A percentile compares a stretch with the other conserved stretches of the same genome.
phyloP scores from a whole-genome alignment of 2,888 invertebrate species.

The Protonemura montana region DNA sequence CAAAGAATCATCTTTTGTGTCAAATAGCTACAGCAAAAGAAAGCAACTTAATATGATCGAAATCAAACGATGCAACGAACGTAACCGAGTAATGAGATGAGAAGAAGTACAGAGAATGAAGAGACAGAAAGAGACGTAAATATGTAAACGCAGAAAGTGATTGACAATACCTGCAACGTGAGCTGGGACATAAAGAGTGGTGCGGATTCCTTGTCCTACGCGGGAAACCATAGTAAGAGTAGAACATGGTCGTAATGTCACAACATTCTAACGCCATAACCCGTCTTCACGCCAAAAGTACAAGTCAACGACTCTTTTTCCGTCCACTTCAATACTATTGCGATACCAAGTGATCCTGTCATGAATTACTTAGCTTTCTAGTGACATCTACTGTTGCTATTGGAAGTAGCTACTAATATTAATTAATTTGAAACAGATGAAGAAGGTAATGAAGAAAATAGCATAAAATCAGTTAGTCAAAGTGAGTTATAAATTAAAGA shows the following conservation, averaged over 20 bases:
- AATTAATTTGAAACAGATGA: neutral
- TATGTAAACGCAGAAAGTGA: constrained; percentile 36
- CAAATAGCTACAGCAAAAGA: neutral
- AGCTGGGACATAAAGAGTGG: constrained; percentile 20
- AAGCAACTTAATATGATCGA: neutral
- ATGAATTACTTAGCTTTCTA: neutral
- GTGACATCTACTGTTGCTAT: neutral
- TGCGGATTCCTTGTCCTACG: neutral
- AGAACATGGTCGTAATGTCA: neutral
- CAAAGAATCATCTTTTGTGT: neutral
- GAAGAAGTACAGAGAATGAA: neutral
- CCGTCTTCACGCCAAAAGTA: neutral
- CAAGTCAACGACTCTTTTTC: neutral
- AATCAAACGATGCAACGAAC: constrained; percentile 13
- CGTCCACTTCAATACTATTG: neutral
- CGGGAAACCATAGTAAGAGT: constrained; percentile 32
- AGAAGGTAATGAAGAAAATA: constrained; percentile 7
- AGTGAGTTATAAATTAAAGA: neutral
- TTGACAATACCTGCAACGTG: constrained; percentile 47
- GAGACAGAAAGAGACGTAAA: constrained; percentile 40
- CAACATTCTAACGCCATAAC: neutral
- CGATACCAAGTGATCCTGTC: neutral
- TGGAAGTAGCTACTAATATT: neutral
- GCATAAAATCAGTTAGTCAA: neutral
- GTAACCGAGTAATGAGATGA: neutral